Percentiles rank a stretch among this genome's conserved stretches.
Evolutionary conservation across 1,140 invertebrate species (phyloP).

Genomic region (Dendroctonus valens): DNA sequence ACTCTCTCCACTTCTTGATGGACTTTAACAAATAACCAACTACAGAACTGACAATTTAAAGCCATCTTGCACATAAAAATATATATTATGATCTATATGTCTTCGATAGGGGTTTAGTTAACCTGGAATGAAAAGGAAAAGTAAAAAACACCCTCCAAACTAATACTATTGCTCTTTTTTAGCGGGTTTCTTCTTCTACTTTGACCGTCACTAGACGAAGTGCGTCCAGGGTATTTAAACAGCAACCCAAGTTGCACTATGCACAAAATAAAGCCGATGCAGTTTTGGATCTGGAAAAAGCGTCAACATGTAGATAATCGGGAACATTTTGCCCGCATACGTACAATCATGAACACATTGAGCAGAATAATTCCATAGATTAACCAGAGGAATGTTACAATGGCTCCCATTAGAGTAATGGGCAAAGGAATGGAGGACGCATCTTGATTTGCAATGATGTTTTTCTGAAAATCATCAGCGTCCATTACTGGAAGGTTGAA

Average conservation of each 20-base stretch:
- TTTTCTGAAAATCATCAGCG: slow-evolving; percentile 52
- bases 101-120: no score
- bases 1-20: no score
- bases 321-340: slow-evolving; percentile 47
- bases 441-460: slow-evolving; percentile 72
- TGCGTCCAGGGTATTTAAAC: slow-evolving; percentile 31
- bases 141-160: slow-evolving; percentile 4
- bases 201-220: slow-evolving; percentile 10
- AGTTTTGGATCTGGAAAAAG: slow-evolving; percentile 66
- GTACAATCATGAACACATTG: slow-evolving; percentile 76
- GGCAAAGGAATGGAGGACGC: slow-evolving; percentile 79
- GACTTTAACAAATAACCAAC: no score
- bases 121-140: slow-evolving; percentile 29
- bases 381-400: slow-evolving; percentile 75
- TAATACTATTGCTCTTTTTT: slow-evolving; percentile 23
- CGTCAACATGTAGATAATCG: neutral
- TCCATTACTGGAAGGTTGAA: neutral
- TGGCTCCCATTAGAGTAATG: slow-evolving; percentile 72
- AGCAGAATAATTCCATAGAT: slow-evolving; percentile 76
- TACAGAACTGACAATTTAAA: no score
- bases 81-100: no score
- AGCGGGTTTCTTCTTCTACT: slow-evolving; percentile 25
- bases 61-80: no score
- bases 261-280: slow-evolving; percentile 60
- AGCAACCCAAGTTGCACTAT: slow-evolving; percentile 64